Evolutionary conservation across 1,140 invertebrate species (phyloP), one percentile per base, ranked within the genome.

Genomic region (Panulirus ornatus): DNA sequence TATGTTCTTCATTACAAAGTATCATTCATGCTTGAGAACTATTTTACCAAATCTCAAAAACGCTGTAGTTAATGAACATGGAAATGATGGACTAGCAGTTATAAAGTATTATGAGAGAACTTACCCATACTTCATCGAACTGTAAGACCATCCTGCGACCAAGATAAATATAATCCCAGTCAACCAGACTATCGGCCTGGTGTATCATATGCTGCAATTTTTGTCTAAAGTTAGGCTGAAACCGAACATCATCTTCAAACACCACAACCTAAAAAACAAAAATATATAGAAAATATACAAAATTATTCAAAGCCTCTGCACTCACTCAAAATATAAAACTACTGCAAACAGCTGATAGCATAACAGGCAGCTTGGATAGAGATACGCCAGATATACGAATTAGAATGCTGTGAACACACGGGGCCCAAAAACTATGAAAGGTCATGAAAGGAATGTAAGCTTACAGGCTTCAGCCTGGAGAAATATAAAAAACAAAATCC

Each of bases 231-330:
- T 97, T 98, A 0, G 97, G 95, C 92, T 98, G 97, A 94, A 99
- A 99, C 79, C 97, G 95, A 54, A 99, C 96, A 93, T 99, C 99
- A 93, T 99, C 99, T 94, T 99, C 99, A 22, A 99, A 95, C 0
- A 99, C 95, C 92, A 99, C 94, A 78, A 97, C 95, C 96, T 97
- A 93, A 40, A 93, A 91, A 85, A 93, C 58, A 91, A 36, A 91
- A 90, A 83, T 19, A n/a, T 73, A 94, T 30, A 6, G 27, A 34
- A 75, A 22, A 11, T 1, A 11, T 11, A 11, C 51, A 58, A 58
- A 58, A 11, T 11, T 58, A 11, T 58, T 58, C 51, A 58, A 58
- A 58, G 11, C 51, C 22, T 11, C 51, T 22, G 22, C 51, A 58
- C 51, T 11, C 51, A 11, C 11, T 58, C n/a, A n/a, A n/a, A n/a